Conservation (phyloP, 2,888 invertebrate genomes). For the Drosophila tanythrix region DNA sequence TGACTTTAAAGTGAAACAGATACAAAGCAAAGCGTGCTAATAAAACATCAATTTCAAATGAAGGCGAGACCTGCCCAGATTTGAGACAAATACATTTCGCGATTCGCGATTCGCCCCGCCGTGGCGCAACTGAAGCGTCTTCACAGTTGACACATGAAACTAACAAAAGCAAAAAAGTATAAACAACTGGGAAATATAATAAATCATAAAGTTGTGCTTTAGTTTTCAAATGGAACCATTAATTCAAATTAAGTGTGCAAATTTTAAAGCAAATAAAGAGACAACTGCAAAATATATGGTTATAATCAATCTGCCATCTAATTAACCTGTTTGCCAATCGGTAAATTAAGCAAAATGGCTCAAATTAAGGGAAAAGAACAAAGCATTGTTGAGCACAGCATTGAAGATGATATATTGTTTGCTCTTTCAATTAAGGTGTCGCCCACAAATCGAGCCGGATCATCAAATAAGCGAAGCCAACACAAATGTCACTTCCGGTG, state of each 20-base stretch:
- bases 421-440: slow-evolving; percentile 1
- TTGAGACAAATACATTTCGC: slow-evolving; percentile 42
- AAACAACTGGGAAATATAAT: background rate
- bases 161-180: background rate
- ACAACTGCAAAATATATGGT: slow-evolving; percentile 2
- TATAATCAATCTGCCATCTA: slow-evolving; percentile 15
- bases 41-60: slow-evolving; percentile 54
- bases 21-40: slow-evolving; percentile 54
- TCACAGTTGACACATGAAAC: slow-evolving; percentile 10
- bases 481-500: slow-evolving; percentile 40
- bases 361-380: background rate
- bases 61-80: slow-evolving; percentile 20
- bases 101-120: slow-evolving; percentile 22
- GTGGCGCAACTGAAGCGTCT: slow-evolving; percentile 15
- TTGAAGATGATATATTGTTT: background rate
- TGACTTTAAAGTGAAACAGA: slow-evolving; percentile 45
- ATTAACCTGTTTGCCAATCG: slow-evolving; percentile 11
- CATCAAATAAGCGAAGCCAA: background rate
- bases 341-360: background rate
- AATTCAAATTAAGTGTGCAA: slow-evolving; percentile 57
- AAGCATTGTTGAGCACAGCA: background rate
- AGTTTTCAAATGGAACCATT: slow-evolving; percentile 33
- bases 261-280: slow-evolving; percentile 34
- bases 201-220: slow-evolving; percentile 21
- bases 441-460: slow-evolving; percentile 14